Base-by-base conservation (phyloP, 2,113 vertebrate genomes). In the Aphyosemion australe region DNA sequence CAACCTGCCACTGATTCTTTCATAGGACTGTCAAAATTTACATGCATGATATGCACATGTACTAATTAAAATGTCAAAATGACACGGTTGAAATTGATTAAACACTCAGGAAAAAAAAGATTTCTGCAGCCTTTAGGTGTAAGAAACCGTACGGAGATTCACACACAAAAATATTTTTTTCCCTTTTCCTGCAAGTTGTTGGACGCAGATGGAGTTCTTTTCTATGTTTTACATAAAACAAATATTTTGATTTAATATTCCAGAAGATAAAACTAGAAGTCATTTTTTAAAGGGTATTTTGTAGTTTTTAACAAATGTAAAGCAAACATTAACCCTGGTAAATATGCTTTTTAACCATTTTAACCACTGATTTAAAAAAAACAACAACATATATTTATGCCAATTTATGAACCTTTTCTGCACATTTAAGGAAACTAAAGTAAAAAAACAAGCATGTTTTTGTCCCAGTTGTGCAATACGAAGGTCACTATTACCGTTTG, bases 401-500 rank as follows among this genome's bases (percentile, higher is more conserved):
- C 65, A 78, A 70, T 53, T 79, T 66, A 34, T 2, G 34, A 53
- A 10, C 8, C 31, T 78, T 78, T 48, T 72, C 47, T 72, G 75
- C 53, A 75, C 26, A 39, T 60, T 61, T 65, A 34, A 4, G 37
- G 11, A 67, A 72, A 85, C 62, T 75, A 49, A 83, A 69, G 81
- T 56, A 85, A 71, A 58, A 67, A 51, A 66, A 49, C 13, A 54
- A 69, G 5, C 2, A 8, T 15, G 11, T 13, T 19, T 52, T 52
- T 21, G 32, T 46, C 68, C 31, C 57, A 51, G 34, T 26, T n/a
- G 6, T 57, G 60, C 12, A 50, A 53, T 51, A 69, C 19, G 54
- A 63, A 56, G 20, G 57, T 54, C 53, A 52, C 65, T 18, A 83
- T 95, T 97, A 99, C 96, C 96, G 88, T 90, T 90, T 79, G 91